Base-by-base conservation (phyloP, 2,113 vertebrate species). In the Aphelocoma coerulescens region DNA sequence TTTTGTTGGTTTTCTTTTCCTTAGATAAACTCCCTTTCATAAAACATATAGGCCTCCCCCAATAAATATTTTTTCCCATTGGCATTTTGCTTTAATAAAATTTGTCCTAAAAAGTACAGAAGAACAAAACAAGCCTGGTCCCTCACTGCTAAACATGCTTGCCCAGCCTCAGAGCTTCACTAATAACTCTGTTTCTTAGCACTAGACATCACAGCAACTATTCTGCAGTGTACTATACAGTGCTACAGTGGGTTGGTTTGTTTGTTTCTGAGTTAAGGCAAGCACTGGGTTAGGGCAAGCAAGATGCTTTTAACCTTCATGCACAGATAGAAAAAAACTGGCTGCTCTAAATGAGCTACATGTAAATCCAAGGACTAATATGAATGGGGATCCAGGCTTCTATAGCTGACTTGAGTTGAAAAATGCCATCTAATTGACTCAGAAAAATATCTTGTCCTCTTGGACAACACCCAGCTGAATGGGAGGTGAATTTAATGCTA, bases 281-380 rank as follows among this genome's bases (percentile, higher is more conserved):
- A 41, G 39, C 28, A 20, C 49, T 63, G 86, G 66, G 74, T 78
- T 71, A 76, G 91, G 84, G 61, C 63, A 80, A 83, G 72, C 26
- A 24, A 74, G 76, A 66, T 66, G 80, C 46, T 93, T 95, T 95
- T 78, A 65, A 61, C 69, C 52, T 51, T 65, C 52, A 37, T 77
- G 83, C 48, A 66, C 7, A 11, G 35, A 92, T 94, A 85, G 54
- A 46, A 96, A 96, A 94, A 88, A 94, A 41, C 91, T 93, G 93
- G 28, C 92, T 95, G 95, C 61, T 91, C 55, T 54, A 77, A 89
- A 92, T 80, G 44, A 91, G 86, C 76, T 91, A 58, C 89, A 16
- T 91, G 89, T 89, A 95, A 35, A 67, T 93, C 62, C 74, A 91
- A 71, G 85, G 95, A 72, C 90, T 89, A 30, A 59, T 59, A 74